Evolutionary conservation across 2,888 invertebrate species (phyloP), one percentile per base, ranked within the genome.

Genomic region (Cheilosia variabilis): DNA sequence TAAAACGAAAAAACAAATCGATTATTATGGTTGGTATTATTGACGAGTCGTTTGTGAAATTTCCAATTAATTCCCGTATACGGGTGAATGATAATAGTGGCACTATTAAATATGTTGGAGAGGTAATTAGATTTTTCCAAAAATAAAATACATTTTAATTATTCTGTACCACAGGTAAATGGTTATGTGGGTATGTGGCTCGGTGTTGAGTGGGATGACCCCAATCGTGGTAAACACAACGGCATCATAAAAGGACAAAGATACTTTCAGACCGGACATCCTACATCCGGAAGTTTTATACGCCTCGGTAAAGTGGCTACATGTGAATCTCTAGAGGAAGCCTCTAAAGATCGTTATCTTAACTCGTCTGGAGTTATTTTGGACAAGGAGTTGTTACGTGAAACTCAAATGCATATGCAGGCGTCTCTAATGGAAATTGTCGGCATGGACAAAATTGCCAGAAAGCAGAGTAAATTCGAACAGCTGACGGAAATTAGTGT

Each of bases 121-220:
- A 94, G 90, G 92, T 92, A 89, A 19, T 9, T 5, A 45, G 9
- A 4, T 19, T 41, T 37, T 10, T 80, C 73, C n/a, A 52, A 45
- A 34, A 71, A 27, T 95, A 19, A n/a, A 50, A 58, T 31, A 22
- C 13, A 22, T 13, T 24, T 2, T 10, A 5, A 53, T 53, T 15
- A 4, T 34, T 41, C 27, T 53, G 1, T n/a, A 57, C 37, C n/a
- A 17, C 71, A 92, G 93, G 94, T 95, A 68, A 94, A 94, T 82
- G 95, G 95, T 0, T 94, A 96, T 89, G 92, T 94, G 76, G 96
- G 96, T 53, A 90, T 93, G 37, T 99, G 98, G 99, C 93, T 97
- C 73, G 99, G 99, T 0, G 94, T 99, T n/a, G 99, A 99, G 91
- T 99, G 99, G 99, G 99, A 99, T 91, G 95, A 98, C 89, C 94